These are phyloP conservation scores for Pinna nobilis DNA, from an alignment of 1,140 invertebrate species.

Conservation along the genomic window DNA sequence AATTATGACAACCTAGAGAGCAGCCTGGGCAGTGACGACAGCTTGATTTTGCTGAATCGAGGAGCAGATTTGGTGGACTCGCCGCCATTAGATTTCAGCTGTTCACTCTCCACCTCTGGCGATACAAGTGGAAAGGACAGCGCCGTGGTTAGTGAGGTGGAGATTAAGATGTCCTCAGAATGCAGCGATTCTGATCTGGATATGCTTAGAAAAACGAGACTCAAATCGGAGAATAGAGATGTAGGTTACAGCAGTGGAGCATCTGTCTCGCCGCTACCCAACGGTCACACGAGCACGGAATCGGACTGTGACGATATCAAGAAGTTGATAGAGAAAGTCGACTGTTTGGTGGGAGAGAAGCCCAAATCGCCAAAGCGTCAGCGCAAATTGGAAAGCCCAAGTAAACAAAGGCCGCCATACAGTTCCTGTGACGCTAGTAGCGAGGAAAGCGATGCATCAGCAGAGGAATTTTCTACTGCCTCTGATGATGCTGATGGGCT, in stretches of 20 bases:
- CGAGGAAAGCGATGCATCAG: slow-evolving; percentile 40
- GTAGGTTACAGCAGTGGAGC: slow-evolving; percentile 47
- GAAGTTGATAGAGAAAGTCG: slow-evolving; percentile 38
- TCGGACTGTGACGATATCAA: slow-evolving; percentile 44
- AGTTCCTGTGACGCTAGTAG: slow-evolving; percentile 48
- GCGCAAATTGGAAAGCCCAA: slow-evolving; percentile 28
- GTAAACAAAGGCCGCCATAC: slow-evolving; percentile 15
- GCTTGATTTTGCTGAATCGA: slow-evolving; percentile 18
- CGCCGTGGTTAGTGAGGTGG: slow-evolving; percentile 46
- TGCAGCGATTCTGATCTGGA: slow-evolving; percentile 48
- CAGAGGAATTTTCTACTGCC: slow-evolving; percentile 42
- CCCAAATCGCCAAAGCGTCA: slow-evolving; percentile 30
- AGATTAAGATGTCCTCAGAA: slow-evolving; percentile 49
- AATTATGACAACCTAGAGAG: slow-evolving; percentile 5
- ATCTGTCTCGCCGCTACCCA: slow-evolving; percentile 24
- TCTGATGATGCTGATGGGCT: slow-evolving; percentile 38
- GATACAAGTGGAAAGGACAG: slow-evolving; percentile 45
- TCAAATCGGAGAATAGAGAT: slow-evolving; percentile 33
- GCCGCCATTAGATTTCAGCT: slow-evolving; percentile 31
- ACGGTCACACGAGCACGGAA: slow-evolving; percentile 42
- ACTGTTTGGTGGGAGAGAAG: slow-evolving; percentile 33
- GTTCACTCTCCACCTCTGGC: slow-evolving; percentile 24
- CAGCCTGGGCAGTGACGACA: slow-evolving; percentile 31
- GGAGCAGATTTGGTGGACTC: slow-evolving; percentile 34
- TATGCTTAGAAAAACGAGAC: slow-evolving; percentile 35